Evolutionary conservation across 1,140 invertebrate species (phyloP).

Genomic region (Hypsibius dujardini): DNA sequence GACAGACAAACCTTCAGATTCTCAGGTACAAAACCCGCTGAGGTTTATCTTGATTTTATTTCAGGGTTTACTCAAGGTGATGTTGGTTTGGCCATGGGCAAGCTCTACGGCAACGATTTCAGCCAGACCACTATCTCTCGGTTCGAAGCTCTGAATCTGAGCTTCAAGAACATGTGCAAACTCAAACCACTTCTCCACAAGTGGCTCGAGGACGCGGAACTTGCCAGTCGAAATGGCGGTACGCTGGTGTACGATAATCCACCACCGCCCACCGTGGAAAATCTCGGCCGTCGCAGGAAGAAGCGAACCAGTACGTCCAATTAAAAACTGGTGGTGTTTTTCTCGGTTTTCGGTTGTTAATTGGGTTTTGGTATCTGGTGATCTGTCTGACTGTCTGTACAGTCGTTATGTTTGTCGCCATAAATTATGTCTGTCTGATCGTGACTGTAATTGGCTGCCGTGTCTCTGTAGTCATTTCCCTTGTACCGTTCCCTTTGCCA

Average conservation of each 20-base stretch:
- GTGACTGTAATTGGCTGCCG: too few relatives aligned
- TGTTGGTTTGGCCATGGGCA: slow-evolving; percentile 92
- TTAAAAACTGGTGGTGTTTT: too few relatives aligned
- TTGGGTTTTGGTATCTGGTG: too few relatives aligned
- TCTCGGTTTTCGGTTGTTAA: too few relatives aligned
- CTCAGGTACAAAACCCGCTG: background rate
- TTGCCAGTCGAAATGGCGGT: slow-evolving; percentile 40
- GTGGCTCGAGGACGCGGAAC: slow-evolving; percentile 90
- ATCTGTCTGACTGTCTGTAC: too few relatives aligned
- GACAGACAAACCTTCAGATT: too few relatives aligned
- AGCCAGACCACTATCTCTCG: slow-evolving; percentile 96
- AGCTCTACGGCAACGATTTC: slow-evolving; percentile 94
- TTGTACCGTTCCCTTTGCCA: too few relatives aligned
- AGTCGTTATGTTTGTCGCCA: too few relatives aligned
- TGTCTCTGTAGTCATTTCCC: too few relatives aligned
- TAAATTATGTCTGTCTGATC: too few relatives aligned
- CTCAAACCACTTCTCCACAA: slow-evolving; percentile 88
- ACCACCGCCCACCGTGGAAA: slow-evolving; percentile 54
- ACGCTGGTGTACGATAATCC: slow-evolving; percentile 45
- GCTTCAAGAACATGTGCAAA: slow-evolving; percentile 99
- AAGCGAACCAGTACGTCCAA: slow-evolving; percentile 90
- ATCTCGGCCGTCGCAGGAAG: slow-evolving; percentile 73
- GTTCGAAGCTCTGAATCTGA: slow-evolving; percentile 92
- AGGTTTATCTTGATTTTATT: slow-evolving; percentile 22
- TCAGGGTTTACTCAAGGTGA: slow-evolving; percentile 95